These are phyloP conservation scores for Oxycera nigricornis DNA, from an alignment of 2,888 invertebrate species.

Conservation along the genomic window DNA sequence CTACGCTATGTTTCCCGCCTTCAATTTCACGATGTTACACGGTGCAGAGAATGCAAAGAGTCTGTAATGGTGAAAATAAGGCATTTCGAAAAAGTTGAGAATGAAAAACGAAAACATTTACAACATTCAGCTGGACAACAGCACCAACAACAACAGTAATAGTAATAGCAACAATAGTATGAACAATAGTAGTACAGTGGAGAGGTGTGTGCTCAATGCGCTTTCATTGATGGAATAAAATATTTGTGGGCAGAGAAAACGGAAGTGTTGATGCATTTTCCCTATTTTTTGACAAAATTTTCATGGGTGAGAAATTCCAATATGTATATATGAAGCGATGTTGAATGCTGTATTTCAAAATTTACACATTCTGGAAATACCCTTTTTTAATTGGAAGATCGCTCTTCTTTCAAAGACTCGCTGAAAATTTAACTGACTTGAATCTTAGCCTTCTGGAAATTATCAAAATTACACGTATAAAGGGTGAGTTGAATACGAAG, in stretches of 20 bases:
- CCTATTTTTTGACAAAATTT: no score
- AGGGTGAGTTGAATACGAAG: not conserved
- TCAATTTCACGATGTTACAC: constrained; percentile 5
- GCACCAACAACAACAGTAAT: not conserved
- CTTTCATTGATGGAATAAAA: no score
- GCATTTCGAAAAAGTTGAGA: not conserved
- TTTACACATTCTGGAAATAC: no score
- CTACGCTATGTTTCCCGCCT: constrained; percentile 23
- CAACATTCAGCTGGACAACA: not conserved
- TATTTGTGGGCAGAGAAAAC: not conserved
- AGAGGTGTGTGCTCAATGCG: not conserved
- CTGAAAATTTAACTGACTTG: no score
- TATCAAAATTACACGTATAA: not conserved
- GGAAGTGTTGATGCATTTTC: no score
- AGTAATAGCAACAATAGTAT: not conserved
- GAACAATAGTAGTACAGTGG: not conserved
- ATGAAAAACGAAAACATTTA: constrained; percentile 3
- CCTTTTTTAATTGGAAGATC: no score
- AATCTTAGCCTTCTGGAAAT: no score
- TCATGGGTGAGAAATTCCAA: no score
- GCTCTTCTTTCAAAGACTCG: no score
- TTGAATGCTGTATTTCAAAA: no score
- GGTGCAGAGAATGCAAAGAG: not conserved
- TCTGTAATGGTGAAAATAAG: constrained; percentile 12
- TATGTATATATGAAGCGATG: no score